Base-by-base conservation (phyloP, 2,797 vertebrate species). In the Poecilia picta region DNA sequence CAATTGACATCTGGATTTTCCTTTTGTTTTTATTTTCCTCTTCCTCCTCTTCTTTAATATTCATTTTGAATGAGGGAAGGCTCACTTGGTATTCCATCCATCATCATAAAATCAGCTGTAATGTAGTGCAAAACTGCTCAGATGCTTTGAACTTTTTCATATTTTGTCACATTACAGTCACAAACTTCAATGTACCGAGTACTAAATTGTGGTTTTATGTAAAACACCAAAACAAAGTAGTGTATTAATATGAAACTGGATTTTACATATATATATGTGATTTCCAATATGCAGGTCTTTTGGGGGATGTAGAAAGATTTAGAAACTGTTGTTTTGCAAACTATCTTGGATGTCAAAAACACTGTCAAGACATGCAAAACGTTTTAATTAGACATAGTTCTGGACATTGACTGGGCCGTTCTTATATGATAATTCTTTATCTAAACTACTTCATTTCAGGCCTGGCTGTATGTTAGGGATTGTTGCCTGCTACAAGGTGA, bases 1-100 rank as follows among this genome's bases (percentile, higher is more conserved):
- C 93, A 94, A 94, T 95, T 95, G 93, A 96, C 95, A 96, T 96
- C 96, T 96, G 95, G 95, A 95, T 95, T 95, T 94, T 93, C 92
- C 95, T 93, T 94, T 87, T 74, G 66, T 79, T 83, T 88, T 90
- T 89, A 76, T 86, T 85, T 88, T 92, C 80, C 78, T 86, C 90
- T 78, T 87, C 84, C 41, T 87, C 75, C 41, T 83, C 83, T 64
- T 85, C 64, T 28, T 75, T 53, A 73, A 81, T 41, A 68, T 78
- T 8, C 1, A 11, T 0, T 23, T 59, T 94, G 89, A 95, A 91
- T 91, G 92, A 94, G 88, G 87, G 80, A 90, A 91, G 91, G 95
- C 90, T 94, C 88, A 75, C 88, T 87, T 82, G 36, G 80, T 89
- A 70, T 81, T 83, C 83, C 47, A 90, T 93, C 87, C 85, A 79